Base-by-base conservation (phyloP, 2,888 invertebrate species). In the Hololepta plana region DNA sequence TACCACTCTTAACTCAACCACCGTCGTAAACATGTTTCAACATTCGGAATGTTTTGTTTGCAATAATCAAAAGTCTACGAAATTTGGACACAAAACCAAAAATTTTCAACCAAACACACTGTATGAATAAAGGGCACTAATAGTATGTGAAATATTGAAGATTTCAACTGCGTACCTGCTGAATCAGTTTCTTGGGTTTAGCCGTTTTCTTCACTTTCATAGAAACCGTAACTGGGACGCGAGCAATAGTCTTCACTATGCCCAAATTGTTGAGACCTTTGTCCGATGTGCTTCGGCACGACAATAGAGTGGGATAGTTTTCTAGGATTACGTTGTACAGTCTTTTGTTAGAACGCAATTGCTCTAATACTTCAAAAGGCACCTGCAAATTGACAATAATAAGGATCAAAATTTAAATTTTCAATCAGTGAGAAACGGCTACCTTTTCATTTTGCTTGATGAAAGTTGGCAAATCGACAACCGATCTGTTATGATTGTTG, bases 401-500 rank as follows among this genome's bases (percentile, higher is more conserved):
- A 2, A 21, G 9, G 7, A 15, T 17, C 11, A 9, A 3, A 11
- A 29, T 6, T 31, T 23, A 15, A 27, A 12, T n/a, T 4, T 3
- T 8, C 7, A 20, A 26, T n/a, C 11, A 24, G 10, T 10, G 9
- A 17, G n/a, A 2, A 4, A 13, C 14, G 37, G 39, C 35, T 55
- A 72, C 74, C 59, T 68, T 70, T 47, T 75, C 73, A 37, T 65
- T 67, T 40, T 69, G 65, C 32, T 62, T 63, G 12, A 80, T 55
- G 45, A 73, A 80, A 2, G 80, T 79, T 2, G 81, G 81, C 30
- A 84, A 51, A 46, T 75, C 70, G 20, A 76, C 62, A 32, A 77
- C 67, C 4, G 81, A 82, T 37, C 65, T 61, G 38, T 58, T 60
- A 10, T 59, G 57, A 31, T 35, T 30, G 11, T 26, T 25, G n/a